Conservation (phyloP, 2,888 invertebrate species). For the Tuta absoluta region DNA sequence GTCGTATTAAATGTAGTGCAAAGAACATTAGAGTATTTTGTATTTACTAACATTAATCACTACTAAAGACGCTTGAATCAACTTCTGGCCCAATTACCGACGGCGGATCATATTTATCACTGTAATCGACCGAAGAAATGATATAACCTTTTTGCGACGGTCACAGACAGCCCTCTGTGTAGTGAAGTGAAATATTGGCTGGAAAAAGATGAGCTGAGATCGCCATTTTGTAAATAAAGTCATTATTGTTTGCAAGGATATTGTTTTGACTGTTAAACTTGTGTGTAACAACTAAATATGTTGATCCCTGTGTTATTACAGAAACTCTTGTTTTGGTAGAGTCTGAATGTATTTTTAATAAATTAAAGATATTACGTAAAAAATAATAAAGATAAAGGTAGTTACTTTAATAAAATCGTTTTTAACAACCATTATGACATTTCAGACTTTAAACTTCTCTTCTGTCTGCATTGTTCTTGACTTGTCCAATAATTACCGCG, state of each 20-base stretch:
- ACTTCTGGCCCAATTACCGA: constrained; percentile 27
- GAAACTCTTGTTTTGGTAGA: not conserved
- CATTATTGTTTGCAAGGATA: not conserved
- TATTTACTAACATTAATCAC: constrained; percentile 36
- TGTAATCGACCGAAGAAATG: constrained; percentile 34
- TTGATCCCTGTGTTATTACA: not conserved
- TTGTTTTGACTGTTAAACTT: no score
- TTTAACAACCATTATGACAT: constrained; percentile 1
- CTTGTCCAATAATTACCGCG: constrained; percentile 42
- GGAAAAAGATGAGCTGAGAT: not conserved
- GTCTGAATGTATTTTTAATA: no score
- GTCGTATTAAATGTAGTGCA: constrained; percentile 25
- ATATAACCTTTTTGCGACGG: constrained; percentile 10
- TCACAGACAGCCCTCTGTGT: not conserved
- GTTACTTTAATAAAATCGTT: not conserved
- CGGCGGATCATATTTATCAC: constrained; percentile 37
- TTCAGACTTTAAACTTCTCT: not conserved
- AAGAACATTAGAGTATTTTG: constrained; percentile 14
- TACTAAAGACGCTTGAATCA: constrained; percentile 35
- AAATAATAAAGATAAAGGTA: no score
- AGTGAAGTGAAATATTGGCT: not conserved
- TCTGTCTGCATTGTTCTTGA: constrained; percentile 32
- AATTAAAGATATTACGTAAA: no score
- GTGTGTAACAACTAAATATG: no score
- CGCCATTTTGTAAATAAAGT: constrained; percentile 5